phyloP scores from a whole-genome alignment of 2,113 vertebrate genomes.

The Nansenia antarctica region DNA sequence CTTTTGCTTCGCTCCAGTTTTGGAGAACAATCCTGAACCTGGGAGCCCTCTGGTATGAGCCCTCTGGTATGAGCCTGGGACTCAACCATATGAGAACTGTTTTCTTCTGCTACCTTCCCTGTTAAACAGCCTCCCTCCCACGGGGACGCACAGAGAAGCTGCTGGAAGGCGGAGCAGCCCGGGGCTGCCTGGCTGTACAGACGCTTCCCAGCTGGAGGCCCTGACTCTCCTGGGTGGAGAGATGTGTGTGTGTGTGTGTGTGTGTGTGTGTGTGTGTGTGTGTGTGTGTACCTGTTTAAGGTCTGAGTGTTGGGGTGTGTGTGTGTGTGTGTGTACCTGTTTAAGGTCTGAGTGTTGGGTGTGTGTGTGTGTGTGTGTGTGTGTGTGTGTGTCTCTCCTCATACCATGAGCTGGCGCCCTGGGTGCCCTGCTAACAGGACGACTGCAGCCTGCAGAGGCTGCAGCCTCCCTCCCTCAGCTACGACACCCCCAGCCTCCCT shows the following conservation, averaged over 20 bases:
- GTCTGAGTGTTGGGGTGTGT: constrained; percentile 22
- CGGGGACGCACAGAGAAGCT: constrained; percentile 16
- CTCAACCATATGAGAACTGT: constrained; percentile 17
- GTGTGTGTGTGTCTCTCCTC: not conserved
- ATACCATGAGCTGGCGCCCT: not conserved
- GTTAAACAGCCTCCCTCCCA: constrained; percentile 22
- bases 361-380: constrained; percentile 14
- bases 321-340: not conserved
- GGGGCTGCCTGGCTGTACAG: constrained; percentile 35
- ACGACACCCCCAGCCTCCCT: not conserved
- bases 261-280: constrained; percentile 22
- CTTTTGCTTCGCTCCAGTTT: no score
- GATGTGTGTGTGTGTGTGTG: constrained; percentile 7
- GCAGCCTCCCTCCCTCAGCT: constrained; percentile 2
- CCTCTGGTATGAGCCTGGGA: not conserved
- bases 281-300: not conserved
- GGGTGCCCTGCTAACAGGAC: constrained; percentile 14
- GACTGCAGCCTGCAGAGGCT: not conserved
- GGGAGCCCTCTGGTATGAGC: not conserved
- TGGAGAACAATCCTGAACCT: constrained; percentile 1
- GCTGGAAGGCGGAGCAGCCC: constrained; percentile 30
- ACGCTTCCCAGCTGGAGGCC: constrained; percentile 21
- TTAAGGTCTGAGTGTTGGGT: constrained; percentile 18
- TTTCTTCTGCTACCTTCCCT: constrained; percentile 33
- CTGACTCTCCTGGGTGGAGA: constrained; percentile 25